phyloP scores from a whole-genome alignment of 2,113 vertebrate genomes.

The Cathartes aura region DNA sequence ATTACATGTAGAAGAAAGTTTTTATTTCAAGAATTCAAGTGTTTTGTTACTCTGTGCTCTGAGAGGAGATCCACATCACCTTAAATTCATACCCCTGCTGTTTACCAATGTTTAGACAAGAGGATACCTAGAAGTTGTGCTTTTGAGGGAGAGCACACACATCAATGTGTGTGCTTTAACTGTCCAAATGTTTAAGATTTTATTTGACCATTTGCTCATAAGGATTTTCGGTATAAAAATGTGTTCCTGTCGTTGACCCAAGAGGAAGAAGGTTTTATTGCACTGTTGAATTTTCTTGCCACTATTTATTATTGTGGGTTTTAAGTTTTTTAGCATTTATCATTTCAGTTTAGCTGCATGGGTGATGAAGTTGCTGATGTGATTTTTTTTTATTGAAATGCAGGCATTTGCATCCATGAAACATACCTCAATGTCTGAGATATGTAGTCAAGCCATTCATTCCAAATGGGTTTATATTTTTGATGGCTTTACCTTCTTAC shows the following conservation, averaged over 20 bases:
- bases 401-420: not conserved
- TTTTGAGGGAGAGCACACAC: not conserved
- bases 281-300: not conserved
- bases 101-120: not conserved
- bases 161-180: not conserved
- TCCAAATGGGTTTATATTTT: not conserved
- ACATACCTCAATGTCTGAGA: not conserved
- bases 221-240: not conserved
- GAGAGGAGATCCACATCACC: not conserved
- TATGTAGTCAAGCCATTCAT: not conserved
- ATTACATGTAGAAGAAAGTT: not conserved
- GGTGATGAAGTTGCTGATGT: not conserved
- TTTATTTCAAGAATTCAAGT: not conserved
- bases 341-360: not conserved
- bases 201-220: not conserved
- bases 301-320: not conserved
- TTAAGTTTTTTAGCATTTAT: not conserved
- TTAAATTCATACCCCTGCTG: not conserved
- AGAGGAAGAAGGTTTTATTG: not conserved
- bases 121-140: not conserved
- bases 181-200: not conserved
- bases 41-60: not conserved
- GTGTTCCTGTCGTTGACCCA: not conserved
- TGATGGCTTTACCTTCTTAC: not conserved
- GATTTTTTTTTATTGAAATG: not conserved